These are phyloP conservation scores for Habrosyne pyritoides DNA, from an alignment of 2,888 invertebrate species.

Conservation along the genomic window DNA sequence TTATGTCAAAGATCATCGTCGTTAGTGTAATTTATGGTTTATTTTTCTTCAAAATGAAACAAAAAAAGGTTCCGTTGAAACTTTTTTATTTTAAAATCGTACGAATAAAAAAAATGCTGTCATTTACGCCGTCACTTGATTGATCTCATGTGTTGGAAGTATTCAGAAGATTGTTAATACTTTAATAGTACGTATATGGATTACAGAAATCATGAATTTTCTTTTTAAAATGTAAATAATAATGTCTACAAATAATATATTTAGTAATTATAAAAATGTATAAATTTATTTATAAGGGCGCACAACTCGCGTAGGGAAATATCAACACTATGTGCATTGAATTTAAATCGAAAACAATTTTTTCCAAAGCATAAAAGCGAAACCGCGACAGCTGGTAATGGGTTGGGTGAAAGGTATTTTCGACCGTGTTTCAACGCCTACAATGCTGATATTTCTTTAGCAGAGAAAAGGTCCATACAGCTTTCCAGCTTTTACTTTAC, in stretches of 20 bases:
- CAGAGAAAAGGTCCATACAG: neutral
- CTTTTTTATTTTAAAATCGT: too few species aligned
- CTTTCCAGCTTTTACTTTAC: neutral
- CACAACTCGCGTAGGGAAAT: neutral
- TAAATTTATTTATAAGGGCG: neutral
- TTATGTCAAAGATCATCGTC: too few species aligned
- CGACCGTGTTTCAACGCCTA: neutral
- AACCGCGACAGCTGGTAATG: too few species aligned
- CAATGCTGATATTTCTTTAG: neutral
- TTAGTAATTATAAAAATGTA: neutral
- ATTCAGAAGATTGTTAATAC: neutral
- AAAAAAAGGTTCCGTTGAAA: too few species aligned
- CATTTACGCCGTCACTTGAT: neutral
- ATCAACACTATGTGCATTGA: neutral
- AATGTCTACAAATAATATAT: neutral
- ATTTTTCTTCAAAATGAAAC: too few species aligned
- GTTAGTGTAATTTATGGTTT: too few species aligned
- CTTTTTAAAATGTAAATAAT: neutral
- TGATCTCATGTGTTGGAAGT: neutral
- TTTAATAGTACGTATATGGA: neutral
- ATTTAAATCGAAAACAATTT: neutral
- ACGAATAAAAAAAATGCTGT: too few species aligned
- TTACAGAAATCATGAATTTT: neutral
- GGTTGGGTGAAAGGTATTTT: neutral
- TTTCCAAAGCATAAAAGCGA: neutral